Base-by-base conservation (phyloP, 2,113 vertebrate species). In the Galbula dea region DNA sequence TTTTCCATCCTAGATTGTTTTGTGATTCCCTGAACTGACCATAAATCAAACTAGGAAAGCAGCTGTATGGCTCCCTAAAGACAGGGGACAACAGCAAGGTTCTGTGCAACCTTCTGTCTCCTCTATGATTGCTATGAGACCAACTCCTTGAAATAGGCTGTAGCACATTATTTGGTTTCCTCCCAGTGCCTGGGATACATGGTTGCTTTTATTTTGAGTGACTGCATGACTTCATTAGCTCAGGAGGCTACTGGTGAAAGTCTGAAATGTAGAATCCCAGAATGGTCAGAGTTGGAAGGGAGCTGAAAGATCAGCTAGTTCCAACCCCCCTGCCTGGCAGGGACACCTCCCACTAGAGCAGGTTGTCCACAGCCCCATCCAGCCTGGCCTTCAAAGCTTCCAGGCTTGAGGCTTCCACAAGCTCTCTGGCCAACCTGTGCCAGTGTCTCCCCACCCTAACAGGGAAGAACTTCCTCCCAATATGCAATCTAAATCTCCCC, bases 181-280 rank as follows among this genome's bases (percentile, higher is more conserved):
- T 86, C 65, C 23, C 61, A 46, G 22, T 37, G 80, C 49, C 65
- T 93, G 58, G 58, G 32, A 75, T 78, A 49, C 32, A 34, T 67
- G 18, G 52, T 51, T 86, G 22, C 16, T 79, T 80, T 78, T 75
- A 43, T 45, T 90, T 66, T 73, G 61, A 87, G 46, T 49, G 69
- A 82, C 45, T 79, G 41, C 20, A 11, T 65, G 58, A 81, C 62
- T 92, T 84, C 61, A 69, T 89, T 83, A 87, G 83, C 54, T 84
- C 43, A 62, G 45, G 85, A 93, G 10, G 23, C 45, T 78, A 17
- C 46, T 94, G 67, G 48, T 90, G 65, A 90, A 93, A 59, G 76
- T 81, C 83, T 78, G 59, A 94, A 91, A 85, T 52, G 72, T 87
- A 77, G 51, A 91, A 83, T 89, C n/a, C n/a, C n/a, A n/a, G n/a